Conservation (phyloP, 2,797 vertebrate genomes). For the Enteromius viviparus region DNA sequence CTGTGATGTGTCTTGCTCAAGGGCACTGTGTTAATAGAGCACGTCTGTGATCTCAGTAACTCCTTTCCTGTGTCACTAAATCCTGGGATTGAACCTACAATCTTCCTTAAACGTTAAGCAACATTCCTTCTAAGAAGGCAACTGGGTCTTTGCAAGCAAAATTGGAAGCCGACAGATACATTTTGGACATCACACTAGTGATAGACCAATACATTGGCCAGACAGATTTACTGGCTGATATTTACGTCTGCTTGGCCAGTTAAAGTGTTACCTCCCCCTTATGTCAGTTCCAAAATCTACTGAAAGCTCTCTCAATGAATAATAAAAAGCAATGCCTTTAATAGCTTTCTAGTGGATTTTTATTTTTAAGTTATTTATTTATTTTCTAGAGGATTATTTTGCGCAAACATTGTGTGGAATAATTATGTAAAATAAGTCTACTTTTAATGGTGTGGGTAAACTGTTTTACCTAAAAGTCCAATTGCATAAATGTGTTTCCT, state of each 20-base stretch:
- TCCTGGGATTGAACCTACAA: conserved; percentile 37
- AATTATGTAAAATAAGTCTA: background rate
- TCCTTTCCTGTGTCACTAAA: conserved; percentile 26
- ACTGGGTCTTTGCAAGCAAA: conserved; percentile 14
- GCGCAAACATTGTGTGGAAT: background rate
- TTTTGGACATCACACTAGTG: conserved; percentile 16
- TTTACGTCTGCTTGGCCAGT: conserved; percentile 6
- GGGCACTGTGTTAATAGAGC: conserved; percentile 33
- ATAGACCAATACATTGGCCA: conserved; percentile 15
- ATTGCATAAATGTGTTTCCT: background rate
- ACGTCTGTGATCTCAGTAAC: conserved; percentile 33
- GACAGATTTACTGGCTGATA: conserved; percentile 26
- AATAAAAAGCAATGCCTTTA: background rate
- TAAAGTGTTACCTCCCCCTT: conserved; percentile 7
- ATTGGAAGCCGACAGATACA: conserved; percentile 19
- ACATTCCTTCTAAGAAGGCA: conserved; percentile 22
- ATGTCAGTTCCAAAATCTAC: conserved; percentile 5
- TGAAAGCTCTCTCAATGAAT: background rate
- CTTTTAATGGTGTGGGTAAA: conserved; percentile 14
- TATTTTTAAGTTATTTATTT: background rate
- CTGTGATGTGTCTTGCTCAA: conserved; percentile 27
- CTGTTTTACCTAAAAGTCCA: background rate
- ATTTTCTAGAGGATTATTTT: background rate
- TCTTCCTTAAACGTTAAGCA: conserved; percentile 26
- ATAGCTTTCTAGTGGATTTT: background rate